Conservation (phyloP, 2,888 invertebrate genomes). For the Geophilus truncorum region DNA sequence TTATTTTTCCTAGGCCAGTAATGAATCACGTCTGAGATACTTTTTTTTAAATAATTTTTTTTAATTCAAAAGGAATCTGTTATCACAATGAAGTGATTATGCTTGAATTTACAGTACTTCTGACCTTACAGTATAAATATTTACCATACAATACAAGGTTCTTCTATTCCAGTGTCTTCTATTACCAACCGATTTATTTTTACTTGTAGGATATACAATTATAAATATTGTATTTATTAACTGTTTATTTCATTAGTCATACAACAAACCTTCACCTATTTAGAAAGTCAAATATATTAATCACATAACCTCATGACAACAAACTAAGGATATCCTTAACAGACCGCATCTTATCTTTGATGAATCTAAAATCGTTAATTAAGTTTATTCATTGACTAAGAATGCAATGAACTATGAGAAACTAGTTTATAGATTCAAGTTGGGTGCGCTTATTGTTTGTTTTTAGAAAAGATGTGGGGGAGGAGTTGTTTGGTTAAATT, state of each 20-base stretch:
- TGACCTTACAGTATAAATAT: not conserved
- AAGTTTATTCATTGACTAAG: not conserved
- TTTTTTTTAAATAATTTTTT: not conserved
- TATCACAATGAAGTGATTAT: conserved; percentile 1
- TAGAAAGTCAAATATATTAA: not conserved
- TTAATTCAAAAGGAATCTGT: not conserved
- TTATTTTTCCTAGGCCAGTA: no score
- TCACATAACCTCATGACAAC: not conserved
- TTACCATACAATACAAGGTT: not conserved
- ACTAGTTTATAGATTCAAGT: not conserved
- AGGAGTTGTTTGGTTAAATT: conserved; percentile 16
- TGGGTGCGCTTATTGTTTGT: not conserved
- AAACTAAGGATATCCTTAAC: not conserved
- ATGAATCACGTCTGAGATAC: not conserved
- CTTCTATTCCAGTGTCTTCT: not conserved
- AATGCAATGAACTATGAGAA: not conserved
- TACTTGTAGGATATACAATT: no score
- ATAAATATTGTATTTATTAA: not conserved
- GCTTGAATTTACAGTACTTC: conserved; percentile 3
- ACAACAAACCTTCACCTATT: not conserved
- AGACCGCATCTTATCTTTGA: not conserved
- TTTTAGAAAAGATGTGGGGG: not conserved
- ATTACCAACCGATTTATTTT: not conserved
- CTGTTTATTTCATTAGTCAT: not conserved
- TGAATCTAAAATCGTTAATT: not conserved